Percentiles rank a stretch among this genome's conserved stretches.
Conservation (phyloP, 2,888 invertebrate genomes). For the Megalurothrips usitatus region DNA sequence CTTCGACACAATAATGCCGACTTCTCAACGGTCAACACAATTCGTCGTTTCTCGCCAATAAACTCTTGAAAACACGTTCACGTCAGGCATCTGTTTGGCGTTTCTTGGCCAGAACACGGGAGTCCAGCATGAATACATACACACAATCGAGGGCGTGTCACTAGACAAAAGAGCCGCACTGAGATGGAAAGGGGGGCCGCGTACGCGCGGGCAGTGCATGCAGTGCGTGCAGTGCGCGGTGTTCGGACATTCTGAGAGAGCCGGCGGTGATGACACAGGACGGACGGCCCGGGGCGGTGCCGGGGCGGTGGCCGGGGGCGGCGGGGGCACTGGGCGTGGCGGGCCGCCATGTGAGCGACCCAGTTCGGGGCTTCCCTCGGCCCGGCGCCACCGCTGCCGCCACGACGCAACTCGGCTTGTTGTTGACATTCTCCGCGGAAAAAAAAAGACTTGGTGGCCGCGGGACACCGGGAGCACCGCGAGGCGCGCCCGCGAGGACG, state of each 20-base stretch:
- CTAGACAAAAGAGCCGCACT: no score
- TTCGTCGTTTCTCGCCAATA: no score
- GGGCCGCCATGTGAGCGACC: background rate
- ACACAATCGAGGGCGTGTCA: no score
- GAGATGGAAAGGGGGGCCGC: background rate
- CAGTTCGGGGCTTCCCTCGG: background rate
- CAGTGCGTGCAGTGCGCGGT: background rate
- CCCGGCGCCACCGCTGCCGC: background rate
- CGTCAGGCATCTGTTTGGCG: no score
- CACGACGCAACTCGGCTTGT: background rate
- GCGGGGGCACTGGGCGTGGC: background rate
- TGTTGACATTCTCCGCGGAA: constrained; percentile 23
- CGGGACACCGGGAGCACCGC: background rate
- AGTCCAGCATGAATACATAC: no score
- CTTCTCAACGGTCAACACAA: no score
- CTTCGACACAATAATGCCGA: no score
- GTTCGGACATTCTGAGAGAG: background rate
- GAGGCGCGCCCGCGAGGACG: background rate
- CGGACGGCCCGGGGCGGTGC: background rate
- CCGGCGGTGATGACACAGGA: background rate
- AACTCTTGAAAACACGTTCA: no score
- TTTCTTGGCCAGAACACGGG: no score
- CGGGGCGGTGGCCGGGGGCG: no score
- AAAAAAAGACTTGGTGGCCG: background rate
- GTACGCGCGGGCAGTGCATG: no score